Evolutionary conservation across 1,140 invertebrate genomes (phyloP), one percentile per base, ranked within the genome.

Genomic region (Mercenaria mercenaria): DNA sequence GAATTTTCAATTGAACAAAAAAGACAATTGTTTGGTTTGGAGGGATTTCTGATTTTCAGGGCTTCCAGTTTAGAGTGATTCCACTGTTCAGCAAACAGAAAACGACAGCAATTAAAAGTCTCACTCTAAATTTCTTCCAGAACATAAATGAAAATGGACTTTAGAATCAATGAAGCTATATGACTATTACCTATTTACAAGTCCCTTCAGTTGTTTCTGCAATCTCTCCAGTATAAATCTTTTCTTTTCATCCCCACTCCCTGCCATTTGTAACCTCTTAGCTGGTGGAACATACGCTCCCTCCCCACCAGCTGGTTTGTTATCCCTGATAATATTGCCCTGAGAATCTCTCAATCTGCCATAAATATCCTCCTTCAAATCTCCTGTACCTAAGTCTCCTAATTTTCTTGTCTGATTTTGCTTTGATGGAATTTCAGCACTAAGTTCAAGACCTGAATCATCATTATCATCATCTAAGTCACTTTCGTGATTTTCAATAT

Each of bases 351-450:
- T 96, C 91, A 98, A 97, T 90, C 98, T 96, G 2, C 99, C 99
- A 96, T 99, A 99, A 95, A 99, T 99, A 96, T 99, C 99, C 97
- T 99, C 98, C 97, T 98, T 98, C 39, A 96, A 41, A 41, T 96
- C 91, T 3, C 93, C 90, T 64, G 95, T 92, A 56, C 91, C 43
- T 85, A 77, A 10, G 1, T 79, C 76, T 26, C 32, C 32, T 10
- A 39, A 52, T n/a, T 79, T 79, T 32, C 43, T 79, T 56, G 56
- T 79, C 18, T 32, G 18, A 52, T 6, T 79, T 37, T 32, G 3
- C 15, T 50, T 26, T 76, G 56, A 86, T 61, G 20, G 43, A 41
- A 84, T 52, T 90, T 79, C 50, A 41, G 84, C 84, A 67, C 79
- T 61, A 29, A 72, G 34, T 76, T 91, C 61, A 85, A 74, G 50